Conservation (phyloP, 1,140 invertebrate species). For the Anthonomus grandis region DNA sequence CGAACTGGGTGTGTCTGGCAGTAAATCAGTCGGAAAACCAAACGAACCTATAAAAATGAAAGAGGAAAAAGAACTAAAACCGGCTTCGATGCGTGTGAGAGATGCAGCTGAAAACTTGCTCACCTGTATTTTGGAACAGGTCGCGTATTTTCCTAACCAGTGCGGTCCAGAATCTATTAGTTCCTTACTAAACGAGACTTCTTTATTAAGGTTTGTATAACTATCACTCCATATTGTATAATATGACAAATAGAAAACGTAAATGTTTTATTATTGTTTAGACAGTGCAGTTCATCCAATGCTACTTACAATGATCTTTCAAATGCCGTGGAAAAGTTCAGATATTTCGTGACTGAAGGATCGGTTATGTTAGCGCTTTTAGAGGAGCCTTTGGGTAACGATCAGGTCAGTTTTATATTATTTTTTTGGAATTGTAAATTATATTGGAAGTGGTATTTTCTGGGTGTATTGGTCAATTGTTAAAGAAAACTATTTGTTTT, state of each 20-base stretch:
- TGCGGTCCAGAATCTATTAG: slow-evolving; percentile 82
- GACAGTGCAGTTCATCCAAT: slow-evolving; percentile 66
- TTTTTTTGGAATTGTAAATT: slow-evolving; percentile 9
- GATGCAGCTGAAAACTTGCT: slow-evolving; percentile 93
- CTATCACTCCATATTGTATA: not conserved
- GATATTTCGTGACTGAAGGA: slow-evolving; percentile 91
- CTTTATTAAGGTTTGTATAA: slow-evolving; percentile 59
- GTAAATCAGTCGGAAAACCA: slow-evolving; percentile 83
- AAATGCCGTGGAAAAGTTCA: slow-evolving; percentile 64
- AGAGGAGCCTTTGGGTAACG: slow-evolving; percentile 85
- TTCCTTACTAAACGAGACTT: slow-evolving; percentile 84
- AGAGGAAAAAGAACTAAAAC: slow-evolving; percentile 93
- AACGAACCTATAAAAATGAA: slow-evolving; percentile 89
- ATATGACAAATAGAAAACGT: not conserved
- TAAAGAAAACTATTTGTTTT: not conserved
- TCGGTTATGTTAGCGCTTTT: slow-evolving; percentile 83
- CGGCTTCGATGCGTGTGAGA: slow-evolving; percentile 91
- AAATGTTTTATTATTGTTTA: no score
- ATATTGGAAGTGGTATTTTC: not conserved
- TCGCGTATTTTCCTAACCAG: slow-evolving; percentile 71
- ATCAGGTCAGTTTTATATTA: slow-evolving; percentile 49
- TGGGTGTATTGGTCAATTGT: no score
- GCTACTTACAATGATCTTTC: slow-evolving; percentile 53
- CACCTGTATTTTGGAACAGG: slow-evolving; percentile 88
- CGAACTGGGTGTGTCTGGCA: slow-evolving; percentile 95